Conservation (phyloP, 2,113 vertebrate genomes). For the Toxostoma redivivum region DNA sequence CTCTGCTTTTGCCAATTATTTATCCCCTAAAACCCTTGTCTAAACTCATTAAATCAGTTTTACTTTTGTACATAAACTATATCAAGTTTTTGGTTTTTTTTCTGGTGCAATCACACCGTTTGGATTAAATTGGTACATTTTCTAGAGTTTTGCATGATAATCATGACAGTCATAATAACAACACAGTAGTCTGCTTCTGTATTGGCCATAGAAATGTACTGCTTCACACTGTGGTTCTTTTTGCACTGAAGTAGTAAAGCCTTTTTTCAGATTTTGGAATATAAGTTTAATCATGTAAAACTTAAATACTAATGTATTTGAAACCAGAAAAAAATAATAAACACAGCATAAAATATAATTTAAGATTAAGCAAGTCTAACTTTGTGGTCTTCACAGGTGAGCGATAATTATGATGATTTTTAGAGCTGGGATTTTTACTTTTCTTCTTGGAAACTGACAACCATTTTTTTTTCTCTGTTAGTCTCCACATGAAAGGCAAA, state of each 20-base stretch:
- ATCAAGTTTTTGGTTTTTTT: neutral
- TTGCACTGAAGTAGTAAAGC: neutral
- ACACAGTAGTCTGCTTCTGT: neutral
- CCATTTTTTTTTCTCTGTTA: neutral
- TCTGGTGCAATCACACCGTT: neutral
- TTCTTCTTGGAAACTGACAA: neutral
- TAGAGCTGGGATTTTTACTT: neutral
- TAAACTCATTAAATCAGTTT: neutral
- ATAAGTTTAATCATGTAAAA: neutral
- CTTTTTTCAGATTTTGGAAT: neutral
- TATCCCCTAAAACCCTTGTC: neutral
- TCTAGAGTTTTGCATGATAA: neutral
- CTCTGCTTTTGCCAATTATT: neutral
- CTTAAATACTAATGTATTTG: neutral
- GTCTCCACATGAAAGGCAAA: conserved; percentile 58
- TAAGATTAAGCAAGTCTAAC: neutral
- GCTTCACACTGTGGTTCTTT: neutral
- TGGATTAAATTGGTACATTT: neutral
- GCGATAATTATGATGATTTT: neutral
- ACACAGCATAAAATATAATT: neutral
- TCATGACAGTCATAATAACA: neutral
- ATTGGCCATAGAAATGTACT: neutral
- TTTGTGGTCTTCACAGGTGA: neutral
- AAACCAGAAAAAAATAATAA: neutral
- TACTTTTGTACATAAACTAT: neutral